These are phyloP conservation scores for Drosophila sp. DNA, from an alignment of 1,140 invertebrate species.

Conservation along the genomic window DNA sequence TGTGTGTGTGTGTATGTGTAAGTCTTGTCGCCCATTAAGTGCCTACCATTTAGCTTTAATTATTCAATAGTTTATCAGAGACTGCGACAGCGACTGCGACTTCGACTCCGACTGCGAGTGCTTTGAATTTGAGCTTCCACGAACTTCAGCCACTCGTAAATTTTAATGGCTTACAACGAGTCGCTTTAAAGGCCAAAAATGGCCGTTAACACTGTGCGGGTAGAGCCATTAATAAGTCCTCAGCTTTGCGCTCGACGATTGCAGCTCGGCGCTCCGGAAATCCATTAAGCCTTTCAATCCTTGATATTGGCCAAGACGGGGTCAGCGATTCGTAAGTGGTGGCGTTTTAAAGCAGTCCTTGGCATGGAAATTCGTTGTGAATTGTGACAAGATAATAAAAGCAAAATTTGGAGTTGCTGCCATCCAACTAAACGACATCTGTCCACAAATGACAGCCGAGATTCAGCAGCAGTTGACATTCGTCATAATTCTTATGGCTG, in stretches of 20 bases:
- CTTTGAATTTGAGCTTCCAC: constrained; percentile 1
- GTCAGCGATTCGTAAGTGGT: background rate
- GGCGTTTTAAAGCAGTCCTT: constrained; percentile 1
- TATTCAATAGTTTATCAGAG: constrained; percentile 6
- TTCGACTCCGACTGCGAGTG: too few relatives aligned
- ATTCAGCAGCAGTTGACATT: constrained; percentile 71
- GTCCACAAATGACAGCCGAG: constrained; percentile 51
- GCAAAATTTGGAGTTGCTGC: constrained; percentile 50
- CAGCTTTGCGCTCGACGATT: background rate
- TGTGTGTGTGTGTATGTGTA: constrained; percentile 34
- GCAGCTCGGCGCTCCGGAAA: constrained; percentile 15
- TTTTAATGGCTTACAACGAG: constrained; percentile 51
- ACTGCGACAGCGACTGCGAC: background rate
- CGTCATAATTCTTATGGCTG: constrained; percentile 66
- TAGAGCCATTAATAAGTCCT: constrained; percentile 25
- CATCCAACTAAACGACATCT: constrained; percentile 6
- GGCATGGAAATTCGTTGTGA: constrained; percentile 9
- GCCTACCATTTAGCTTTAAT: constrained; percentile 31
- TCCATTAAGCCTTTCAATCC: constrained; percentile 34
- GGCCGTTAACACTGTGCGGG: constrained; percentile 7
- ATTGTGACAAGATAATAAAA: constrained; percentile 64
- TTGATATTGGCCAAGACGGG: constrained; percentile 3
- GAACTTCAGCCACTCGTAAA: constrained; percentile 56
- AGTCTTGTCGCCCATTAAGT: constrained; percentile 49
- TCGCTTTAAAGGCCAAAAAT: constrained; percentile 29